Evolutionary conservation across 2,113 vertebrate genomes (phyloP).

Genomic region (Carassius gibelio): DNA sequence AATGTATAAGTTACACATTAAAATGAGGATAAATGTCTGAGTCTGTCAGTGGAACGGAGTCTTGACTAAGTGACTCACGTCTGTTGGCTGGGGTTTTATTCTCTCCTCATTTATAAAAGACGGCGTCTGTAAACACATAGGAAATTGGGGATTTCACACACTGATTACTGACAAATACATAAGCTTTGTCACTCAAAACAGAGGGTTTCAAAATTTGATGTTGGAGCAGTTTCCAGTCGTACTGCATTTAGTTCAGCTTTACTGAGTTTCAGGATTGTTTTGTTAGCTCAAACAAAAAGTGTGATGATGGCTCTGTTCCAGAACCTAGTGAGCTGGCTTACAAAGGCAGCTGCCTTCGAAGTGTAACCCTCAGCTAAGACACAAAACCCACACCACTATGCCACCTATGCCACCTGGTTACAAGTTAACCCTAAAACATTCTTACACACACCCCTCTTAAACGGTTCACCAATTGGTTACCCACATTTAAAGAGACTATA

Average conservation of each 20-base stretch:
- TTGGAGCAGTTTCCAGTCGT: neutral
- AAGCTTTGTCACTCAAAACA: neutral
- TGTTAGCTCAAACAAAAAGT: neutral
- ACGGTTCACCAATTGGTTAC: no score
- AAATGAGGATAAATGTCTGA: neutral
- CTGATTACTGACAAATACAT: neutral
- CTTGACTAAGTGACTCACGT: neutral
- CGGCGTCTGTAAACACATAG: neutral
- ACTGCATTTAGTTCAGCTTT: neutral
- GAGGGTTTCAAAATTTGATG: neutral
- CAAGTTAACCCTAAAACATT: no score
- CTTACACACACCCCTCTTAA: no score
- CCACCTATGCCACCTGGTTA: no score
- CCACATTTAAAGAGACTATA: no score
- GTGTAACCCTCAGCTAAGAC: no score
- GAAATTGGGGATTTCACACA: neutral
- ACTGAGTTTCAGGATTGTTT: neutral
- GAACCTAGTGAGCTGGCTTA: neutral
- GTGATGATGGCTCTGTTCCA: neutral
- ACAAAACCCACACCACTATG: no score
- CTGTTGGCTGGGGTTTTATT: neutral
- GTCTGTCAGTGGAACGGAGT: neutral
- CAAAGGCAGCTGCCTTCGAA: neutral
- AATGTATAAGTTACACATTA: neutral
- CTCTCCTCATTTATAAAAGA: conserved; percentile 7